Conservation (phyloP, 2,888 invertebrate species). For the Ptycholaimellus sp. region DNA sequence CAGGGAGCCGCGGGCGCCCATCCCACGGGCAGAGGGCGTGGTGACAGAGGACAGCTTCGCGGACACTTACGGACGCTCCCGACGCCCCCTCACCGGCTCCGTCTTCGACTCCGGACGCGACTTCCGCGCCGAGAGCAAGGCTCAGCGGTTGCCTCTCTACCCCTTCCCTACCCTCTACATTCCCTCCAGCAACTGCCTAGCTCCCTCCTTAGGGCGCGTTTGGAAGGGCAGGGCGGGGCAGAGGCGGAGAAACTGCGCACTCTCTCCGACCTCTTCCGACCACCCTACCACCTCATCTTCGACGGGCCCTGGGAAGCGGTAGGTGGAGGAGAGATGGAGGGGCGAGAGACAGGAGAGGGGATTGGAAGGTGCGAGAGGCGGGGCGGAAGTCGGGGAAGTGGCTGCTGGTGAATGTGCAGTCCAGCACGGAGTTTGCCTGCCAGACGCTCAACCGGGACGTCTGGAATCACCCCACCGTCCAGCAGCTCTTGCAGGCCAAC, state of each 20-base stretch:
- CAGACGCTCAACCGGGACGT: slow-evolving; percentile 40
- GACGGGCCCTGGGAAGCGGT: slow-evolving; percentile 38
- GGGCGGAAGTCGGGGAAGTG: slow-evolving; percentile 38
- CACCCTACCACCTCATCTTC: slow-evolving; percentile 43
- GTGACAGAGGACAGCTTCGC: too few relatives aligned
- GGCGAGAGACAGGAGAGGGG: neutral
- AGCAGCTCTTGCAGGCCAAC: slow-evolving; percentile 38
- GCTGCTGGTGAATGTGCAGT: slow-evolving; percentile 46
- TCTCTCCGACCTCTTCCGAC: slow-evolving; percentile 43
- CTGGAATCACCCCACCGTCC: slow-evolving; percentile 41
- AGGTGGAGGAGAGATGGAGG: too few relatives aligned
- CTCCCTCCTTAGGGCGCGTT: too few relatives aligned
- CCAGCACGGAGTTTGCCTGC: slow-evolving; percentile 43
- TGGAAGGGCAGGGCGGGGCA: too few relatives aligned
- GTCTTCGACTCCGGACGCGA: slow-evolving; percentile 6
- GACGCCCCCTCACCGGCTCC: neutral
- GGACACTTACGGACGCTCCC: too few relatives aligned
- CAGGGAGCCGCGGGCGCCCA: too few relatives aligned
- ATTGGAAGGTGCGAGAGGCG: slow-evolving; percentile 34
- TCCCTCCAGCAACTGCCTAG: too few relatives aligned
- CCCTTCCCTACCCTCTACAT: too few relatives aligned
- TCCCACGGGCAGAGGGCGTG: too few relatives aligned
- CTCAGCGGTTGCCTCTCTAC: too few relatives aligned
- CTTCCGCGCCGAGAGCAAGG: slow-evolving; percentile 6
- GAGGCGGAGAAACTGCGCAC: slow-evolving; percentile 34